A percentile compares a stretch with the other conserved stretches of the same genome.
phyloP scores from a whole-genome alignment of 2,797 vertebrate species.

The Cirrhinus mrigala region DNA sequence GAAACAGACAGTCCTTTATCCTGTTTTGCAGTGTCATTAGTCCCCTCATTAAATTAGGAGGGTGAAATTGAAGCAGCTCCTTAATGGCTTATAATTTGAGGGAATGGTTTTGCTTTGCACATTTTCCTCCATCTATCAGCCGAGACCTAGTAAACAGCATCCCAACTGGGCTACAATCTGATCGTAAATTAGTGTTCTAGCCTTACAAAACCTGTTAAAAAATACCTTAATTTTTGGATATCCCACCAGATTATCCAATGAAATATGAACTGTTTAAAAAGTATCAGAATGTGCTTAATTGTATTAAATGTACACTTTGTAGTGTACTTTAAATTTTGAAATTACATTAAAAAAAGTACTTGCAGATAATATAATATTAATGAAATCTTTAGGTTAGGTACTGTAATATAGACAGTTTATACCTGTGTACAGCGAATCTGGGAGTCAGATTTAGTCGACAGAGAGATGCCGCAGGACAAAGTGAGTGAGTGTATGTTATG shows the following conservation, averaged over 20 bases:
- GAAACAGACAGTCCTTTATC: conserved; percentile 31
- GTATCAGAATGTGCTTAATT: not conserved
- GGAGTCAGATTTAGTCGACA: too few relatives aligned
- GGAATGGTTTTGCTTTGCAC: conserved; percentile 21
- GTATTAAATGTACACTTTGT: not conserved
- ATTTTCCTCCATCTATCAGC: conserved; percentile 12
- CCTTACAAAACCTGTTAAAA: not conserved
- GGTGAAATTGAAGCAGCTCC: conserved; percentile 46
- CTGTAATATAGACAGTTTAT: too few relatives aligned
- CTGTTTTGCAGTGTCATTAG: conserved; percentile 56
- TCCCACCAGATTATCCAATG: not conserved
- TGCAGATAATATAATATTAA: too few relatives aligned
- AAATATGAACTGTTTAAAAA: not conserved
- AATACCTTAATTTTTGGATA: not conserved
- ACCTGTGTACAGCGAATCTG: too few relatives aligned
- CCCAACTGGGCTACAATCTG: not conserved
- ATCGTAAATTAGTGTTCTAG: not conserved
- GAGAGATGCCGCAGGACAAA: too few relatives aligned
- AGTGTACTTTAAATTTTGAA: not conserved
- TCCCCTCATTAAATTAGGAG: conserved; percentile 59
- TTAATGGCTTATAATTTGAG: conserved; percentile 45
- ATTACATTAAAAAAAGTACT: not conserved
- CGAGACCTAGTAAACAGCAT: conserved; percentile 19
- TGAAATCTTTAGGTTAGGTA: too few relatives aligned
- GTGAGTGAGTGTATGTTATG: too few relatives aligned